A percentile compares a stretch with the other conserved stretches of the same genome.
phyloP scores from a whole-genome alignment of 2,797 vertebrate species.

The Acridotheres tristis region DNA sequence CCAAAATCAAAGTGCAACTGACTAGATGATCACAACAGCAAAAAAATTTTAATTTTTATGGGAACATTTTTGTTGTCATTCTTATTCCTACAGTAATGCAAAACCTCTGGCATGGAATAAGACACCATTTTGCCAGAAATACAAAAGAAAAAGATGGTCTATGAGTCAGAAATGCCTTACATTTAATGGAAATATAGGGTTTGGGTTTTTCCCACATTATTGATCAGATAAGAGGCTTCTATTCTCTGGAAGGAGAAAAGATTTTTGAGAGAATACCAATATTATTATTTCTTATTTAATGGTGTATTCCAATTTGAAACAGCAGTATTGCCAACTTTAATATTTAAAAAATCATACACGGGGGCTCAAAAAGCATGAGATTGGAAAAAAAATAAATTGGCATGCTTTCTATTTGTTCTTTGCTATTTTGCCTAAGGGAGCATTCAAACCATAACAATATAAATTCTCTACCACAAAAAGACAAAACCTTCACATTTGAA shows the following conservation, averaged over 20 bases:
- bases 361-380: background rate
- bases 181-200: background rate
- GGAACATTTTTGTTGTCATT: background rate
- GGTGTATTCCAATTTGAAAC: background rate
- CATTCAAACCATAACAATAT: background rate
- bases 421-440: background rate
- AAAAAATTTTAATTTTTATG: background rate
- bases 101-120: background rate
- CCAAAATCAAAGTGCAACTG: background rate
- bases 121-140: background rate
- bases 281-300: slow-evolving; percentile 12
- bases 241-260: background rate
- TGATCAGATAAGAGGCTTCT: slow-evolving; percentile 24
- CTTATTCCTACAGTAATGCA: background rate
- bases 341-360: slow-evolving; percentile 1
- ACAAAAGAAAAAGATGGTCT: background rate
- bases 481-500: background rate
- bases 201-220: background rate
- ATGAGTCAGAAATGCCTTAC: background rate
- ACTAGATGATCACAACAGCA: background rate
- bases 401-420: background rate
- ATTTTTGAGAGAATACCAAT: slow-evolving; percentile 22
- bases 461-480: background rate
- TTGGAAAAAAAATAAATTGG: background rate
- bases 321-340: background rate